These are phyloP conservation scores for Pachycephus smyrnensis DNA, from an alignment of 2,888 invertebrate genomes.

Conservation along the genomic window DNA sequence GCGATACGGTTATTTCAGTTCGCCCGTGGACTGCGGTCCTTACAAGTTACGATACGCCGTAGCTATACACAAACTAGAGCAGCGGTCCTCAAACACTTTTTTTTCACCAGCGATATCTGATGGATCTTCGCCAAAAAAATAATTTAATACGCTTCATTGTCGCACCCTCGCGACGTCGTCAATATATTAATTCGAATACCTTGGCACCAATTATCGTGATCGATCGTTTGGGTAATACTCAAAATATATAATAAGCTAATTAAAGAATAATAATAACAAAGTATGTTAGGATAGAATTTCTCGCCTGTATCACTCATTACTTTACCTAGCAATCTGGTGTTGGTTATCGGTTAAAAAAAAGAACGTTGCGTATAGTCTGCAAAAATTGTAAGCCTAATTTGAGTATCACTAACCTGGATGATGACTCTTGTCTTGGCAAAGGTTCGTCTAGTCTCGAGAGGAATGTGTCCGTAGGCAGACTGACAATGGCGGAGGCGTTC, in stretches of 20 bases:
- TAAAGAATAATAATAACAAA: neutral
- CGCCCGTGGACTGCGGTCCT: conserved; percentile 33
- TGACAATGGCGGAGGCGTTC: conserved; percentile 14
- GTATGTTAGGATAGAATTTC: neutral
- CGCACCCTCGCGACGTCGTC: conserved; percentile 20
- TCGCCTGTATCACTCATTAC: neutral
- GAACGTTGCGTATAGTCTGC: conserved; percentile 24
- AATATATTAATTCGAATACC: neutral
- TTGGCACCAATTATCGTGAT: neutral
- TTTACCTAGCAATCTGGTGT: neutral
- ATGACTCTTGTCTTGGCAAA: conserved; percentile 34
- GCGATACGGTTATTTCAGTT: conserved; percentile 44
- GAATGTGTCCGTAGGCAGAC: conserved; percentile 28
- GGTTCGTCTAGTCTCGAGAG: conserved; percentile 23
- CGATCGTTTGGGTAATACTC: neutral
- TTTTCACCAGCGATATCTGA: neutral
- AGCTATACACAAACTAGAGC: conserved; percentile 36
- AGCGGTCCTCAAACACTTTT: conserved; percentile 10
- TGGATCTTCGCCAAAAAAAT: neutral
- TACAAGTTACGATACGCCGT: conserved; percentile 25
- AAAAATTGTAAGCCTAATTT: conserved; percentile 27
- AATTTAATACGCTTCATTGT: neutral
- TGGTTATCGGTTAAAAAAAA: neutral
- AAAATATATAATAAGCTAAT: neutral
- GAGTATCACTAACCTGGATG: conserved; percentile 30